Evolutionary conservation across 2,797 vertebrate genomes (phyloP), one percentile per base, ranked within the genome.

Genomic region (Rhodeus uyekii): DNA sequence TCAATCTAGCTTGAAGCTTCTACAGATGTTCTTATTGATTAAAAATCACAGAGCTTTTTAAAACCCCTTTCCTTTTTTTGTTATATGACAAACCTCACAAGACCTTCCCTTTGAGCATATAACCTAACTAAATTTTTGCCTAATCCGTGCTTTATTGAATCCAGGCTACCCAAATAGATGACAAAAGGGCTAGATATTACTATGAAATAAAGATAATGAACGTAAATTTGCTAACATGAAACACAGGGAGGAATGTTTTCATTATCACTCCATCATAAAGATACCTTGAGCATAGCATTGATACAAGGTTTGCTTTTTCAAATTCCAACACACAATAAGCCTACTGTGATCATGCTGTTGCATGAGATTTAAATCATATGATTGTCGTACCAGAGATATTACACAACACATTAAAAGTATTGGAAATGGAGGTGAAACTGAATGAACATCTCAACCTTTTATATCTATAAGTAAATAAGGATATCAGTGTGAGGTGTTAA

Each of bases 181-280:
- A 19, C 36, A 46, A 68, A 80, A 46, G 74, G 55, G 48, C 55
- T 68, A 55, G 29, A 67, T 78, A 34, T 84, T 76, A 36, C 71
- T 77, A 80, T 83, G 85, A 88, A 87, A 76, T 80, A 84, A 63
- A 65, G 53, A 85, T 68, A 77, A 77, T 88, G 87, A 87, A 89
- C 89, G 89, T 89, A 90, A 92, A 92, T 93, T 91, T 88, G 87
- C 78, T 86, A 85, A 83, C 65, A 72, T 5, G 19, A 85, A 79
- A 60, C 58, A 32, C 38, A 50, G 9, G 24, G 61, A 76, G 61
- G 77, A 61, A 69, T 75, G 55, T 76, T 76, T 83, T 86, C 64
- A 87, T 83, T 85, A 80, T 36, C 14, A 38, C n/a, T 68, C 9
- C 48, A 78, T 86, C 38, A 61, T 81, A 36, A 76, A 42, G 48